These are phyloP conservation scores for Perodicticus potto DNA, from an alignment of 2,797 vertebrate species.

Conservation along the genomic window DNA sequence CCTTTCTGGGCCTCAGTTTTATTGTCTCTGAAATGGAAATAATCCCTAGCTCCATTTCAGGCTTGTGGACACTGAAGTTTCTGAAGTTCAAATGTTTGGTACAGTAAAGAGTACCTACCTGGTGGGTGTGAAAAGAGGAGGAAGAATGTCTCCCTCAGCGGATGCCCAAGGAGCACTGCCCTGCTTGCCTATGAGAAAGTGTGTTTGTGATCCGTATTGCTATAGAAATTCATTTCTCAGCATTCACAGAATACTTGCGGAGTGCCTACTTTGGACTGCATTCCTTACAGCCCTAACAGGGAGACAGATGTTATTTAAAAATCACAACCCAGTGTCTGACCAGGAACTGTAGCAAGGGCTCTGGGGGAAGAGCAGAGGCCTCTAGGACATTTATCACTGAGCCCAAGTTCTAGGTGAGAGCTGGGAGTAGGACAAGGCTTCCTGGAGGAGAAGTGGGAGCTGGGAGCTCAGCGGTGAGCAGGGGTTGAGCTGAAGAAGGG, in stretches of 20 bases:
- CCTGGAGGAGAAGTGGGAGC: background rate
- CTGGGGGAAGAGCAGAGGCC: background rate
- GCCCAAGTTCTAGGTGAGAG: background rate
- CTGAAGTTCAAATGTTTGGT: constrained; percentile 44
- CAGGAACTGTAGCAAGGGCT: background rate
- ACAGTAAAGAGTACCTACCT: background rate
- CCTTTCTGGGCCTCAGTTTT: constrained; percentile 6
- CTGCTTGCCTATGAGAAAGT: background rate
- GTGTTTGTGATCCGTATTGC: background rate
- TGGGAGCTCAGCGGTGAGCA: background rate
- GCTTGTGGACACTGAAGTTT: background rate
- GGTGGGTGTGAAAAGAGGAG: background rate
- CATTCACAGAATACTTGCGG: background rate
- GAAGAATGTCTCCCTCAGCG: background rate
- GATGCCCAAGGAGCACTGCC: background rate
- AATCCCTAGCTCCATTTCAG: background rate
- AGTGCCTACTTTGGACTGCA: background rate
- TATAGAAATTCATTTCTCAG: constrained; percentile 5
- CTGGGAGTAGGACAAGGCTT: background rate
- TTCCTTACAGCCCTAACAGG: background rate
- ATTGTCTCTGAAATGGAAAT: constrained; percentile 35
- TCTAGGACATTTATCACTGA: background rate
- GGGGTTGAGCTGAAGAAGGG: background rate
- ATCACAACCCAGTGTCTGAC: background rate
- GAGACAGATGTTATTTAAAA: constrained; percentile 4